Conservation (phyloP, 30 jellyfish, hydroid and myxozoan species). For the Clytia hemisphaerica region DNA sequence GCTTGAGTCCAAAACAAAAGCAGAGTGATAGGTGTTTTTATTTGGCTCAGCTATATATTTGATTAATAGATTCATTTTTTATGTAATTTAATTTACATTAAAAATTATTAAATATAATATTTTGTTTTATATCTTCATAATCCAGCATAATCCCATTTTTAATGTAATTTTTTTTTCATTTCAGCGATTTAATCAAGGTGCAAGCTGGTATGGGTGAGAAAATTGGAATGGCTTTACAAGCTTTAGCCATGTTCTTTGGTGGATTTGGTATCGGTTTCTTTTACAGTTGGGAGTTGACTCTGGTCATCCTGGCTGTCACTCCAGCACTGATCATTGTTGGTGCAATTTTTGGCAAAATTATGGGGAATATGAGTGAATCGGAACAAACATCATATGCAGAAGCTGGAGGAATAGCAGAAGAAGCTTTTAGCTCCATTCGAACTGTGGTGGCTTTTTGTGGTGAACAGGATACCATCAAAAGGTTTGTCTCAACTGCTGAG, state of each 20-base stretch:
- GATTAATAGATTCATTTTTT: background rate
- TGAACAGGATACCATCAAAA: slow-evolving; percentile 46
- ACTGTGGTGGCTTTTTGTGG: slow-evolving; percentile 94
- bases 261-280: slow-evolving; percentile 66
- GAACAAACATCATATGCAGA: slow-evolving; percentile 89
- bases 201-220: slow-evolving; percentile 85
- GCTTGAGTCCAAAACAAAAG: background rate
- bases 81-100: too few relatives aligned
- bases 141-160: background rate
- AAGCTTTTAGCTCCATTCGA: slow-evolving; percentile 77
- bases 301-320: slow-evolving; percentile 58
- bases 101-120: too few relatives aligned
- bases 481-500: slow-evolving; percentile 33
- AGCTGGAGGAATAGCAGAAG: slow-evolving; percentile 89
- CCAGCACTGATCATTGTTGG: slow-evolving; percentile 69
- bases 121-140: too few relatives aligned
- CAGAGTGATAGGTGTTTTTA: background rate
- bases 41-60: background rate
- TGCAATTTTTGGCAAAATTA: slow-evolving; percentile 66
- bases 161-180: background rate
- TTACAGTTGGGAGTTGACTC: slow-evolving; percentile 74
- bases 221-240: slow-evolving; percentile 52
- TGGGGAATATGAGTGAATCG: slow-evolving; percentile 45
- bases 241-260: slow-evolving; percentile 53
- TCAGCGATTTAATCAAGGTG: slow-evolving; percentile 63